Evolutionary conservation across 2,888 invertebrate species (phyloP), one percentile per base, ranked within the genome.

Genomic region (Xestia ashworthii): DNA sequence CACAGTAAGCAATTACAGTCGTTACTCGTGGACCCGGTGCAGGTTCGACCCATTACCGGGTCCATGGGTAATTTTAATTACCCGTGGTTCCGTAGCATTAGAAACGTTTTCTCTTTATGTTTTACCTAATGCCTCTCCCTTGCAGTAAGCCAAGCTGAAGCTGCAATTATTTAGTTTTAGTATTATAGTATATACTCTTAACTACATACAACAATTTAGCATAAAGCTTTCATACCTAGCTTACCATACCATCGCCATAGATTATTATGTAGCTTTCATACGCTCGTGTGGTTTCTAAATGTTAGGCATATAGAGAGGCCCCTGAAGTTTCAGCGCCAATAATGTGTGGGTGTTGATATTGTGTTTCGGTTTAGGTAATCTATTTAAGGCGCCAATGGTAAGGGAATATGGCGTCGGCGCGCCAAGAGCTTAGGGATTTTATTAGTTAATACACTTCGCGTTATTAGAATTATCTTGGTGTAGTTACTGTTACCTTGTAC

Each of bases 281-380:
- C 9, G 22, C 16, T 14, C 2, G 6, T 22, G n/a, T 44, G 50
- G 46, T 65, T 75, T 75, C 58, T 65, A 46, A 46, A 65, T 38
- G 38, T 50, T n/a, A 32, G 22, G 38, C 16, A 32, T 64, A 65
- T 65, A 44, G 46, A 58, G 53, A 44, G 62, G 19, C 53, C 44
- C 41, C 22, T 58, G 48, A 76, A 58, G 65, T 70, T 67, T 67
- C 74, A 38, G 41, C 58, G 41, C 46, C 71, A 70, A 72, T 83
- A 78, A 73, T 66, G 58, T 48, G 83, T 80, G 64, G 84, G 74
- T 62, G 72, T 65, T 78, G 71, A 68, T 78, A 71, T 78, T 86
- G 74, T 68, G 68, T 84, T 74, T 75, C 71, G 48, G 46, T 66
- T n/a, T 76, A 50, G 22, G 32, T 87, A 84, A 82, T 86, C 41